Evolutionary conservation across 2,888 invertebrate genomes (phyloP), one percentile per base, ranked within the genome.

Genomic region (Globia sparganii): DNA sequence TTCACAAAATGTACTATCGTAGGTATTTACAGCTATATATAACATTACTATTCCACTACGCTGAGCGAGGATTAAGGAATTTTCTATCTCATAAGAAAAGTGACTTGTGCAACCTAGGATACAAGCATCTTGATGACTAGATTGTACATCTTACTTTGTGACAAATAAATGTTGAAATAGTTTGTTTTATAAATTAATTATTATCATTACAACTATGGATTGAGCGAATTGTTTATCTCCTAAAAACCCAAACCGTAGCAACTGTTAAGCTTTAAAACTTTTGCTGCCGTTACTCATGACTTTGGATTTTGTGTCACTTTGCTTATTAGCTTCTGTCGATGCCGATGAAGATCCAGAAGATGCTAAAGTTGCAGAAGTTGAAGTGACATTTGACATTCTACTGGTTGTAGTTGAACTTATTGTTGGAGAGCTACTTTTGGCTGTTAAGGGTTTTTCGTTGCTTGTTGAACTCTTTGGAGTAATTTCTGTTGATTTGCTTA

Each of bases 141-240:
- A 81, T 80, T 79, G 75, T 86, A 82, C 67, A 77, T 76, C 58
- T 62, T 81, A 83, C 56, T 40, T 80, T 61, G 69, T 86, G 68
- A 81, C 68, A 56, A 31, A 79, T 74, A 56, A 25, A 72, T 62
- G 68, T 66, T 75, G 64, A 58, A 74, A 81, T 66, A 74, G 58
- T 80, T 77, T 28, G 62, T 70, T 75, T 75, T 72, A 78, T 70
- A 83, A 88, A 87, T 82, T 80, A 74, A 86, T 87, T 83, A 84
- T 86, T 82, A 83, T 86, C 83, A 86, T 78, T 92, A 93, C 90
- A 90, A 90, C 90, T 89, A 91, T 90, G 89, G 88, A 87, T 93
- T 93, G 93, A 93, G 93, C 93, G 81, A 86, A 86, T 87, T 88
- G 79, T 91, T 88, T 83, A 87, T 83, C 85, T 88, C 80, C 88